phyloP scores from a whole-genome alignment of 37 sponge, comb jelly and placozoan genomes.

The Halisarca cf. caerulea region DNA sequence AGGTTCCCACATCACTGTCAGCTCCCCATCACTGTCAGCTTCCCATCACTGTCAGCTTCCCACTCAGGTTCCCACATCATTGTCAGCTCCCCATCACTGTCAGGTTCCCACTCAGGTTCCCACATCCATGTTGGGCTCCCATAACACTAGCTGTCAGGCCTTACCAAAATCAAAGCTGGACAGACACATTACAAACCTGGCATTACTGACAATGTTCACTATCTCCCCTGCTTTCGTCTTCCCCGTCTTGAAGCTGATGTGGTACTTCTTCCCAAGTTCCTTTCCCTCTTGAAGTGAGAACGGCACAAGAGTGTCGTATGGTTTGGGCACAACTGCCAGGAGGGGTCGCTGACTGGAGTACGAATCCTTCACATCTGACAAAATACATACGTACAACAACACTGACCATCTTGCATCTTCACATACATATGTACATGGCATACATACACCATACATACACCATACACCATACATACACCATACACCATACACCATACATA shows the following conservation, averaged over 20 bases:
- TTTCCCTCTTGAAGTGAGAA: conserved; percentile 31
- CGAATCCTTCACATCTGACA: conserved; percentile 28
- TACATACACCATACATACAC: neutral
- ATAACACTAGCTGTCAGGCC: no score
- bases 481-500: neutral
- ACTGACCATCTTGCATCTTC: neutral
- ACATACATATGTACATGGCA: neutral
- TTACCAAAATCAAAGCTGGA: no score
- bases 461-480: neutral
- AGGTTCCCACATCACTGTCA: no score
- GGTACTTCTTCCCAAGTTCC: conserved; percentile 14
- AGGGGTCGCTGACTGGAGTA: conserved; percentile 64
- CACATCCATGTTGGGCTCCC: no score
- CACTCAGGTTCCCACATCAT: no score
- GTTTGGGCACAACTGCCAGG: conserved; percentile 65
- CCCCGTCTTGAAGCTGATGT: neutral
- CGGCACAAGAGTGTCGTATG: conserved; percentile 23
- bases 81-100: no score
- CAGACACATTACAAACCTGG: no score
- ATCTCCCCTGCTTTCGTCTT: neutral
- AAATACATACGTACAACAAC: neutral
- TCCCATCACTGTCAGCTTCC: no score
- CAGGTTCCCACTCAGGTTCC: no score
- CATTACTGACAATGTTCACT: conserved; percentile 1
- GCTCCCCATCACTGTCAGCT: no score